These are phyloP conservation scores for Crocodylus rhombifer DNA, from an alignment of 2,797 vertebrate species.

Conservation along the genomic window DNA sequence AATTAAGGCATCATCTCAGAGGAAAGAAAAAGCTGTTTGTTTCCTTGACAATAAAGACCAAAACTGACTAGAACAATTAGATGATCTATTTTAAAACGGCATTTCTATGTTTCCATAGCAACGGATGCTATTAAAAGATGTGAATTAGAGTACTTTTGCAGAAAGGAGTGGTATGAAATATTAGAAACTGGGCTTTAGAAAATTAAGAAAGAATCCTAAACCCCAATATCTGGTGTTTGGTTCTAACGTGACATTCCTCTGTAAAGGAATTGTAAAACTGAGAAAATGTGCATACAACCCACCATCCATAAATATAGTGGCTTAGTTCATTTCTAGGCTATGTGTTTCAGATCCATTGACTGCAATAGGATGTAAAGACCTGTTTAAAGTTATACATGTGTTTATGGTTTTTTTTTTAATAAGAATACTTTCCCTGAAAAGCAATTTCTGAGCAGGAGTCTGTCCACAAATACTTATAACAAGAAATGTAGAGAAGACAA, in stretches of 20 bases:
- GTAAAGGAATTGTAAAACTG: background rate
- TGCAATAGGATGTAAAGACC: background rate
- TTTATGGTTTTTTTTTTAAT: background rate
- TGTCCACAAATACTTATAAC: background rate
- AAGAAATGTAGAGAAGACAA: background rate
- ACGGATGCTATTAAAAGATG: conserved; percentile 73
- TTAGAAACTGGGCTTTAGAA: background rate
- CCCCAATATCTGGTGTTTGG: background rate
- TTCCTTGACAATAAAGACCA: conserved; percentile 76
- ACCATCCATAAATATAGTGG: background rate
- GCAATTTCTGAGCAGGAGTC: background rate
- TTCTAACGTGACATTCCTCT: background rate
- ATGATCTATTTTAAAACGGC: conserved; percentile 74
- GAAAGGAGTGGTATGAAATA: background rate
- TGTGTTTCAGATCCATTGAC: background rate
- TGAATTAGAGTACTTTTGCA: conserved; percentile 63
- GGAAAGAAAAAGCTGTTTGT: conserved; percentile 55
- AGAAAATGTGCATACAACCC: fast-evolving
- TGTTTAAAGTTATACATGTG: background rate
- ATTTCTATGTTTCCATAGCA: conserved; percentile 76
- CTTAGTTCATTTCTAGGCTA: background rate
- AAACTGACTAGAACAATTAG: conserved; percentile 77
- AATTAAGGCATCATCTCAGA: conserved; percentile 7
- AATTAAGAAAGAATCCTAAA: background rate
- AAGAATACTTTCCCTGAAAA: background rate